phyloP scores from a whole-genome alignment of 1,140 invertebrate species.

The Drosophila virilis region DNA sequence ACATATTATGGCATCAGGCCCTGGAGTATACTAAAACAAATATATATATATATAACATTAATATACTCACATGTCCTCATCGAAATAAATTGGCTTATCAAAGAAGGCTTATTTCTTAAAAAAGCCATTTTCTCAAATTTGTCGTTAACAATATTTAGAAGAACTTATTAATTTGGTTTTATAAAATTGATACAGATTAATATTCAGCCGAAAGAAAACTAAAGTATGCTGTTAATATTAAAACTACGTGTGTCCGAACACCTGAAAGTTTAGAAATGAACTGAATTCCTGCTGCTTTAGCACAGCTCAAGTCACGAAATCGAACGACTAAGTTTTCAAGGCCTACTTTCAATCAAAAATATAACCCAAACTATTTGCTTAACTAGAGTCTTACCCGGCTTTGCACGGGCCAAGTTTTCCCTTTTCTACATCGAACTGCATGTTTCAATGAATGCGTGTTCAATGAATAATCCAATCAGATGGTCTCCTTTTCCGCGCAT shows the following conservation, averaged over 20 bases:
- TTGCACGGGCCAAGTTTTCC: no score
- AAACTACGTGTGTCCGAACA: constrained; percentile 15
- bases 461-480: no score
- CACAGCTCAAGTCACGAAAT: background rate
- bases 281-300: background rate
- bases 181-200: background rate
- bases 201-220: constrained; percentile 7
- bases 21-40: no score
- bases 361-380: background rate
- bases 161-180: constrained; percentile 6
- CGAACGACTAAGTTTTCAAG: background rate
- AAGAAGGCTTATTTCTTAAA: constrained; percentile 1
- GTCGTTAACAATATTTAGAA: background rate
- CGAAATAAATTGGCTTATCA: background rate
- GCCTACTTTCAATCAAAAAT: constrained; percentile 1
- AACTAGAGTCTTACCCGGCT: no score
- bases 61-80: background rate
- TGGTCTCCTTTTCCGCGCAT: no score
- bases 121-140: constrained; percentile 6
- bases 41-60: no score
- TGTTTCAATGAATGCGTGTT: no score
- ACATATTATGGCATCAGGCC: no score
- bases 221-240: background rate
- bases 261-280: constrained; percentile 18
- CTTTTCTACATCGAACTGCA: no score